These are phyloP conservation scores for Drosophila ogumai DNA, from an alignment of 1,140 invertebrate genomes.

Conservation along the genomic window DNA sequence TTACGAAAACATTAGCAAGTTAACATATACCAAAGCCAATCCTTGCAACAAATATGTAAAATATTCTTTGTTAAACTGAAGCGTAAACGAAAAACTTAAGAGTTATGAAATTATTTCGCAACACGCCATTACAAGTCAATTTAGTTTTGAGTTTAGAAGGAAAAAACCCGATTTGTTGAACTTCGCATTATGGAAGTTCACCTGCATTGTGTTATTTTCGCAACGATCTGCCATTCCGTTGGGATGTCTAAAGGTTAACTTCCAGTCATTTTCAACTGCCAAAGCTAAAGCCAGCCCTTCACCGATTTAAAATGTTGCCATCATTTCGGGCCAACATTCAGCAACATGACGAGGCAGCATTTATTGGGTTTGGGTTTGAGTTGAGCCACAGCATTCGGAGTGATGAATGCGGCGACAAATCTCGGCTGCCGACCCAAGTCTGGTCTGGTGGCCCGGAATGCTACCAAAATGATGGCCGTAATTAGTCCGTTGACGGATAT, in stretches of 20 bases:
- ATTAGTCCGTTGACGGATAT: conserved; percentile 67
- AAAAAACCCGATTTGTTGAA: conserved; percentile 13
- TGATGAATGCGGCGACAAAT: conserved; percentile 52
- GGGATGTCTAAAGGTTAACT: conserved; percentile 51
- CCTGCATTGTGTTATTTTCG: conserved; percentile 34
- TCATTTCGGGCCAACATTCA: conserved; percentile 61
- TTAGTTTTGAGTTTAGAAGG: conserved; percentile 2
- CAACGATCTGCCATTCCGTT: conserved; percentile 32
- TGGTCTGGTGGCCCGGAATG: conserved; percentile 13
- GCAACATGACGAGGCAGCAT: conserved; percentile 45
- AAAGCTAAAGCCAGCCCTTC: conserved; percentile 35
- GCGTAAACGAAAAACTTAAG: not conserved
- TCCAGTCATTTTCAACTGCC: conserved; percentile 45
- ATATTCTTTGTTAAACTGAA: not conserved
- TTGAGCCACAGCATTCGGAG: conserved; percentile 38
- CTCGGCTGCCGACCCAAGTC: conserved; percentile 19
- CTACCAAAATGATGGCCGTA: conserved; percentile 62
- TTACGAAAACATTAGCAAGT: not conserved
- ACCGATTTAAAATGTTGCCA: conserved; percentile 51
- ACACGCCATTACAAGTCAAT: conserved; percentile 12
- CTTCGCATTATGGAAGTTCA: conserved; percentile 36
- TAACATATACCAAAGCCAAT: not conserved
- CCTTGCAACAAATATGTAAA: not conserved
- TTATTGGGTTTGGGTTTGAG: conserved; percentile 22
- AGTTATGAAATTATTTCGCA: not conserved